These are phyloP conservation scores for Trachelus tabidus DNA, from an alignment of 2,888 invertebrate species.

Conservation along the genomic window DNA sequence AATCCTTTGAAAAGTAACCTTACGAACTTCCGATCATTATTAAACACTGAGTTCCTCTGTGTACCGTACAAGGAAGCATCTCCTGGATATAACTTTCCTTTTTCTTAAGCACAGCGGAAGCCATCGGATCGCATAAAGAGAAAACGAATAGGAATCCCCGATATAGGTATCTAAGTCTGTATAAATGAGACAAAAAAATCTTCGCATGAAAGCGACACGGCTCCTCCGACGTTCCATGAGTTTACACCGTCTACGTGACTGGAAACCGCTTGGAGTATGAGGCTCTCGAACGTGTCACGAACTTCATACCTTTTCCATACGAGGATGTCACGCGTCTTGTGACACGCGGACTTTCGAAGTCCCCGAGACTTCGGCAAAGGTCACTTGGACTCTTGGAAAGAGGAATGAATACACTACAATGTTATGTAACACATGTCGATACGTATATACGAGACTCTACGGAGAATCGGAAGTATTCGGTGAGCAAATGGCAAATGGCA, in stretches of 20 bases:
- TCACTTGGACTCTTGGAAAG: too few relatives aligned
- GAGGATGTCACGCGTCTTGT: background rate
- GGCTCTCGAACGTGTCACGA: background rate
- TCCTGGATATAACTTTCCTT: background rate
- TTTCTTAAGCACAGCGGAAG: background rate
- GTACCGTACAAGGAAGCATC: background rate
- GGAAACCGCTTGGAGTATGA: background rate
- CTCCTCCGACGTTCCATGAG: background rate
- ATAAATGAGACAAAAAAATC: background rate
- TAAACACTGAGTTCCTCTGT: too few relatives aligned
- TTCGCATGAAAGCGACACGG: background rate
- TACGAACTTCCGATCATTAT: background rate
- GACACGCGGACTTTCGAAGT: background rate
- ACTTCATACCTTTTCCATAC: background rate
- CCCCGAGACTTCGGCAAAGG: background rate
- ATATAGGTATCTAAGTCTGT: background rate
- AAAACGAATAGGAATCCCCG: background rate
- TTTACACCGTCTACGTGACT: background rate
- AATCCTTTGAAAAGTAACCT: background rate
- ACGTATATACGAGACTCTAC: background rate
- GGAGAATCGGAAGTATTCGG: background rate
- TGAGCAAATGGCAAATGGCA: background rate
- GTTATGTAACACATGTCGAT: too few relatives aligned
- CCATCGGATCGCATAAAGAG: background rate
- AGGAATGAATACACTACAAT: too few relatives aligned